Evolutionary conservation across 2,797 vertebrate species (phyloP), one percentile per base, ranked within the genome.

Genomic region (Paguma larvata): DNA sequence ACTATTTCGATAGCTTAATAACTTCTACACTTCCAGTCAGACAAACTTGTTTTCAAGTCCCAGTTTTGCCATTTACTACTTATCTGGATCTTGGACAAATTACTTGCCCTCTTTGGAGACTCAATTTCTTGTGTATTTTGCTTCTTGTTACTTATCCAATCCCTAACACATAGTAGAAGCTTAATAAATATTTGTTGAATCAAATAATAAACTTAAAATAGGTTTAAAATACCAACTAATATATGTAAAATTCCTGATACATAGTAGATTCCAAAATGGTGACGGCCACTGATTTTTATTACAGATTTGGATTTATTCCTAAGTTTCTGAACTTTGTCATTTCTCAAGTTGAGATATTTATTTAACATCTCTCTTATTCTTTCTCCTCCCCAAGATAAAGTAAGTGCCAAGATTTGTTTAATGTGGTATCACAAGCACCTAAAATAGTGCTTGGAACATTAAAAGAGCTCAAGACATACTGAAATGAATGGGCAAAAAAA

Each of bases 291-390:
- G 8, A 78, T 78, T 75, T 67, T 83, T 78, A 46, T 38, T 79
- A 84, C 82, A 77, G 41, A 77, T 51, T 46, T 44, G 2, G 21
- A 19, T 70, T 77, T 88, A 48, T 83, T 51, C 62, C 16, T 88
- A 68, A 12, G 25, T 46, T 88, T 88, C 82, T 46, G 16, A 86
- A 30, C n/a, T 84, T 77, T 27, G 32, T 30, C 48, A 12, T 41
- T 84, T 70, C 53, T 82, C 19, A 51, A 46, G 7, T 44, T 85
- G 38, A 87, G 23, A 59, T 53, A 25, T 90, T 46, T 91, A 53
- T 77, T 62, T 93, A 73, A 78, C 25, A 77, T 46, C 62, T 89
- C 53, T 90, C 21, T 91, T 83, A 82, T 53, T 82, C n/a, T 30
- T 32, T 65, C 32, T 72, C 48, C 4, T 72, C 14, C 11, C 44